Evolutionary conservation across 2,797 vertebrate species (phyloP).

Genomic region (Oryzias sinensis): DNA sequence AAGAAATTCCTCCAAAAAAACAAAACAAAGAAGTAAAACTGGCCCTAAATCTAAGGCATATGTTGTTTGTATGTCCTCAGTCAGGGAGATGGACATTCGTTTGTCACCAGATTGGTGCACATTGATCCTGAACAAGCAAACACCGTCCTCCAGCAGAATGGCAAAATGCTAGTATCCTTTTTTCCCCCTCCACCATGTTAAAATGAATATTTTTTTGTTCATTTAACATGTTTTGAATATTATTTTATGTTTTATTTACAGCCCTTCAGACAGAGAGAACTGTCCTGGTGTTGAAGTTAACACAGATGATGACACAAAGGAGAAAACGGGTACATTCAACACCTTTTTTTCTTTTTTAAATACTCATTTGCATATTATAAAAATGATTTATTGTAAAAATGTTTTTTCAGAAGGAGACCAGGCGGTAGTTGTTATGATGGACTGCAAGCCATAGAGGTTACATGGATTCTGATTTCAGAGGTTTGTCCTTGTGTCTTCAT

Average conservation of each 20-base stretch:
- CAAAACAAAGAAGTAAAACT: neutral
- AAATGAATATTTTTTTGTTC: neutral
- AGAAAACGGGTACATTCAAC: constrained; percentile 43
- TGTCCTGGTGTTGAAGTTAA: constrained; percentile 34
- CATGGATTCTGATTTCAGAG: neutral
- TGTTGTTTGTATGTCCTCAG: constrained; percentile 58
- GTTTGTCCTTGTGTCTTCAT: neutral
- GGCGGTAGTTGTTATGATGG: constrained; percentile 83
- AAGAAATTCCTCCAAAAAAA: no score
- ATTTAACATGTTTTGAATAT: constrained; percentile 16
- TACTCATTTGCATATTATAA: neutral
- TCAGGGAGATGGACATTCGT: constrained; percentile 92
- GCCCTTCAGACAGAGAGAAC: constrained; percentile 77
- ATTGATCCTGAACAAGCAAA: constrained; percentile 87
- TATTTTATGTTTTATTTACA: constrained; percentile 52
- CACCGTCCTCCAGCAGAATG: constrained; percentile 82
- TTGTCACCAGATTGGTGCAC: constrained; percentile 88
- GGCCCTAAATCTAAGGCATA: neutral
- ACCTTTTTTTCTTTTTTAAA: neutral
- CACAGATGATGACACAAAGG: constrained; percentile 60
- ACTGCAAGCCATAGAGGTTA: constrained; percentile 80
- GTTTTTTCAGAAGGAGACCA: constrained; percentile 80
- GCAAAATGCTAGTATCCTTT: constrained; percentile 77
- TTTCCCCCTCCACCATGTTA: neutral
- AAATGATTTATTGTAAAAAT: constrained; percentile 23